Evolutionary conservation across 2,113 vertebrate genomes (phyloP).

Genomic region (Loxodonta africana): DNA sequence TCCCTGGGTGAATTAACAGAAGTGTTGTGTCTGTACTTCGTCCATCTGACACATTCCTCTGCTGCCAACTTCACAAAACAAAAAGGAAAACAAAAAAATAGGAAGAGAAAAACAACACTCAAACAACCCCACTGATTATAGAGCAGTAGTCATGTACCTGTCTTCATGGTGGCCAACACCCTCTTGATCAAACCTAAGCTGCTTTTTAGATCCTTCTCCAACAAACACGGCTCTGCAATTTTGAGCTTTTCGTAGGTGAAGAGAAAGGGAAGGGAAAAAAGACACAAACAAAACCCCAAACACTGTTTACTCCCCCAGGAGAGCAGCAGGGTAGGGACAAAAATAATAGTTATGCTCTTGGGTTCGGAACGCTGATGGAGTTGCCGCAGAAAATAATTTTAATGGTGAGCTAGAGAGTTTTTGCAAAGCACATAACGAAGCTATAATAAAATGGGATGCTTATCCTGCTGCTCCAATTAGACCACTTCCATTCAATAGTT

Average conservation of each 20-base stretch:
- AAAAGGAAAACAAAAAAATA: background rate
- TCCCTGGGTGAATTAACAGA: background rate
- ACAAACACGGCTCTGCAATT: constrained; percentile 72
- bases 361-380: constrained; percentile 81
- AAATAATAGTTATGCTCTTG: constrained; percentile 85
- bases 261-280: constrained; percentile 67
- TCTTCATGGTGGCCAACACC: constrained; percentile 37
- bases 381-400: constrained; percentile 85
- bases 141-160: background rate
- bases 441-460: constrained; percentile 86
- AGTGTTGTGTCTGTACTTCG: background rate
- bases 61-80: background rate
- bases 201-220: constrained; percentile 70
- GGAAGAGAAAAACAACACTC: background rate
- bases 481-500: constrained; percentile 84
- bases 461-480: constrained; percentile 87
- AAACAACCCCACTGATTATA: background rate
- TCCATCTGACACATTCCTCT: background rate
- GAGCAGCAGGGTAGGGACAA: constrained; percentile 84
- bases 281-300: constrained; percentile 69
- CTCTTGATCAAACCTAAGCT: constrained; percentile 40
- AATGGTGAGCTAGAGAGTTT: constrained; percentile 81
- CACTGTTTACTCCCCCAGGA: constrained; percentile 77
- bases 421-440: constrained; percentile 86
- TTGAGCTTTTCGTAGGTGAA: constrained; percentile 74